phyloP scores from a whole-genome alignment of 2,797 vertebrate genomes.

The Melanotaenia pygmaea region DNA sequence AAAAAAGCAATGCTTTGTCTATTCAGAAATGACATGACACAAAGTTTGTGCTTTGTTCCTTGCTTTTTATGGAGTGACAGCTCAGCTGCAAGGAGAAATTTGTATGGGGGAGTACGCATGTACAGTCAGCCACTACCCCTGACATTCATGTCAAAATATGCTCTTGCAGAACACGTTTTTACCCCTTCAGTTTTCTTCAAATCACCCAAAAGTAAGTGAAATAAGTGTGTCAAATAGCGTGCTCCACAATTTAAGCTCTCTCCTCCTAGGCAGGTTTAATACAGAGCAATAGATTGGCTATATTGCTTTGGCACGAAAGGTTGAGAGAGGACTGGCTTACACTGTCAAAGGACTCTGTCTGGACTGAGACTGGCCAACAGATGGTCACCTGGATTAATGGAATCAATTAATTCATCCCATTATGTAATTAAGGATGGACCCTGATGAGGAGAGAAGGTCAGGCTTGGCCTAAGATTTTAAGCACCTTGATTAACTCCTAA shows the following conservation, averaged over 20 bases:
- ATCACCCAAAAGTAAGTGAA: constrained; percentile 32
- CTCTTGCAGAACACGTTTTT: constrained; percentile 50
- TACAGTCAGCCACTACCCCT: constrained; percentile 59
- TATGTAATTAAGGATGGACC: constrained; percentile 77
- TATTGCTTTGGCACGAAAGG: constrained; percentile 55
- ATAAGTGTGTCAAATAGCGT: constrained; percentile 36
- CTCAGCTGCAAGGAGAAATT: constrained; percentile 63
- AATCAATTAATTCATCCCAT: constrained; percentile 79
- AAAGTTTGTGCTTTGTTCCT: constrained; percentile 79
- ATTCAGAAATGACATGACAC: constrained; percentile 80
- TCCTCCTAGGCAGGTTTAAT: constrained; percentile 28
- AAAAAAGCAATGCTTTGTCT: constrained; percentile 74
- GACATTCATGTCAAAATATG: constrained; percentile 68
- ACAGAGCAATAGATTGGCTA: constrained; percentile 28
- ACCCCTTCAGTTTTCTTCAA: constrained; percentile 43
- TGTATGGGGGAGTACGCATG: constrained; percentile 57
- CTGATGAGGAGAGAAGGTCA: constrained; percentile 50
- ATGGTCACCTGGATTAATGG: constrained; percentile 83
- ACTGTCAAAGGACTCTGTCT: constrained; percentile 61
- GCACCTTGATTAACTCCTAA: constrained; percentile 56
- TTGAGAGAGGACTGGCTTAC: constrained; percentile 52
- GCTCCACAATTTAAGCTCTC: constrained; percentile 36
- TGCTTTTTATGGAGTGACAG: constrained; percentile 76
- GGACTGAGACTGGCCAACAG: constrained; percentile 70
- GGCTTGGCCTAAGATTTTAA: constrained; percentile 62